Conservation (phyloP, 2,888 invertebrate species). For the Zaprionus obscuricornis region DNA sequence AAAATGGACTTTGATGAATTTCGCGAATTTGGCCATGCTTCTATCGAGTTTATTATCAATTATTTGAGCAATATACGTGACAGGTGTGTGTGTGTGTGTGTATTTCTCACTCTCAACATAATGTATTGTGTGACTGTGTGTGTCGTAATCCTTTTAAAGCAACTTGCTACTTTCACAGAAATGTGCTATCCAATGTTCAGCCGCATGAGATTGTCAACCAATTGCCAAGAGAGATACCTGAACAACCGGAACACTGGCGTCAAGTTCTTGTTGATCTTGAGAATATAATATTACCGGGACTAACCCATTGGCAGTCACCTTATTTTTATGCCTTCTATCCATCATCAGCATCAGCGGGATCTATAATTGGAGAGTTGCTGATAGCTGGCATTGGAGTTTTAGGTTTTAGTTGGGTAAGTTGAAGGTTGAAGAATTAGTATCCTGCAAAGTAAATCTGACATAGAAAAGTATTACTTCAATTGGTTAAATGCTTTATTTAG, state of each 20-base stretch:
- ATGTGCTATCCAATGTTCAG: constrained; percentile 60
- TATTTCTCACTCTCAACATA: too few relatives aligned
- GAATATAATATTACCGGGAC: constrained; percentile 65
- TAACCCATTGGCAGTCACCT: constrained; percentile 79
- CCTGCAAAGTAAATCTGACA: too few relatives aligned
- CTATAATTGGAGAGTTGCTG: constrained; percentile 74
- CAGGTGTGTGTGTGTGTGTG: constrained; percentile 84
- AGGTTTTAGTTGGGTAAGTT: constrained; percentile 76
- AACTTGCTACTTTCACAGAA: constrained; percentile 44
- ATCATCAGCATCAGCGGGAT: constrained; percentile 68
- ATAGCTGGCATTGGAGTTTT: constrained; percentile 73
- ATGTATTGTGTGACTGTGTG: constrained; percentile 15
- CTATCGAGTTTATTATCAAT: constrained; percentile 95
- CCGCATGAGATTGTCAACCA: constrained; percentile 63
- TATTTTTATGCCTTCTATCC: constrained; percentile 76
- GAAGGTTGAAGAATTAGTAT: too few relatives aligned
- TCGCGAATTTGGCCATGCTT: constrained; percentile 92
- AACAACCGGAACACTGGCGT: constrained; percentile 73
- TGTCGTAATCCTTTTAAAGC: constrained; percentile 22
- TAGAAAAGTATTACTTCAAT: too few relatives aligned
- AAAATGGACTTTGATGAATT: constrained; percentile 91
- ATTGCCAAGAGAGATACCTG: constrained; percentile 68
- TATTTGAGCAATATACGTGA: constrained; percentile 93
- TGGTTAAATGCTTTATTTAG: too few relatives aligned
- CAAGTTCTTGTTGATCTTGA: constrained; percentile 67